Evolutionary conservation across 2,113 vertebrate species (phyloP).

Genomic region (Seriola aureovittata): DNA sequence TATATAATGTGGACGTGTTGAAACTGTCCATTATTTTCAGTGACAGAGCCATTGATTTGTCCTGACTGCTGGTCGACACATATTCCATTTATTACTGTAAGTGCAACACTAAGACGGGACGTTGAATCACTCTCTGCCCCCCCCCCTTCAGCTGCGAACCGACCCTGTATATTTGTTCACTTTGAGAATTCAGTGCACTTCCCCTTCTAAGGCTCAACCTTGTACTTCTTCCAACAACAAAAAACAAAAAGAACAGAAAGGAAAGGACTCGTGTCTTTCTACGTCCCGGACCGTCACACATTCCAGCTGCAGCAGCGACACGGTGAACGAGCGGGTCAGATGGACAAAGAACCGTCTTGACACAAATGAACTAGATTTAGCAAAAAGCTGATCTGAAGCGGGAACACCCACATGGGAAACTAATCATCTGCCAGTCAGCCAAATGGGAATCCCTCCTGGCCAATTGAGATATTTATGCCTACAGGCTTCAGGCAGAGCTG

Average conservation of each 20-base stretch:
- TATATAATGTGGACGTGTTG: slow-evolving; percentile 1
- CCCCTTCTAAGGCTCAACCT: slow-evolving; percentile 11
- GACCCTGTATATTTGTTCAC: slow-evolving; percentile 15
- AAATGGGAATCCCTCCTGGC: slow-evolving; percentile 37
- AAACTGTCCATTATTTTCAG: slow-evolving; percentile 29
- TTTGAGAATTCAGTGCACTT: not conserved
- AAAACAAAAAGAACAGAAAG: not conserved
- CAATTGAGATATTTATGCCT: slow-evolving; percentile 36
- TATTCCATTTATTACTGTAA: slow-evolving; percentile 28
- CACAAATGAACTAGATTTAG: slow-evolving; percentile 10
- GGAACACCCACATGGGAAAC: slow-evolving; percentile 24
- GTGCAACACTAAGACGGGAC: slow-evolving; percentile 34
- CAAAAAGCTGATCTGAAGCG: not conserved
- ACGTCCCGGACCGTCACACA: slow-evolving; percentile 30
- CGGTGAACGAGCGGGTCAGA: not conserved
- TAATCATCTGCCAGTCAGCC: slow-evolving; percentile 34
- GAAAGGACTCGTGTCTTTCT: slow-evolving; percentile 31
- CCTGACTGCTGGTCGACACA: slow-evolving; percentile 30
- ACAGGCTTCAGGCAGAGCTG: slow-evolving; percentile 18
- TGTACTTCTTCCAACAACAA: slow-evolving; percentile 26
- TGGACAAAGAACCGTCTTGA: slow-evolving; percentile 3
- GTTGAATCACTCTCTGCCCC: not conserved
- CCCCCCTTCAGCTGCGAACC: slow-evolving; percentile 9
- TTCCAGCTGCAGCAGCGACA: slow-evolving; percentile 41
- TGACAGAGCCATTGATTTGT: slow-evolving; percentile 9